Conservation (phyloP, 2,113 vertebrate genomes). For the Atrichornis clamosus region DNA sequence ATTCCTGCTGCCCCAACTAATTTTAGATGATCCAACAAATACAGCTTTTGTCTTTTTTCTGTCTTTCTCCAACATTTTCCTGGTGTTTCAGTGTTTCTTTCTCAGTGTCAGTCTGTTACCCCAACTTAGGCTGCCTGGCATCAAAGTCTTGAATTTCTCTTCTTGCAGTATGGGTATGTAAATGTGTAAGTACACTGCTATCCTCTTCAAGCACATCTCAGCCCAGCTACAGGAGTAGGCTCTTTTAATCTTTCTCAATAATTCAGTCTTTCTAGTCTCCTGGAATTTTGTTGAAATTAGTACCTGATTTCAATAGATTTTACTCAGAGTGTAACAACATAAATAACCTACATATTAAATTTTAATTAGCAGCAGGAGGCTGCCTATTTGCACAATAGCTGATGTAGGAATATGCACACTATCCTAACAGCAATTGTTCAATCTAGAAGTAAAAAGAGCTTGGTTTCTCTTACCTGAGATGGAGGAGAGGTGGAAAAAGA, state of each 20-base stretch:
- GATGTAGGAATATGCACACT: not conserved
- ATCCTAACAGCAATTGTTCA: not conserved
- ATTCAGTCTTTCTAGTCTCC: not conserved
- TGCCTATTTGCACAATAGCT: not conserved
- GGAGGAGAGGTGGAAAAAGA: conserved; percentile 98
- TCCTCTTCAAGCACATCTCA: not conserved
- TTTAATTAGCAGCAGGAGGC: not conserved
- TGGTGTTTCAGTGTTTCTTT: not conserved
- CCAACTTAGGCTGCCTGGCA: not conserved
- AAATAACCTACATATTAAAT: not conserved
- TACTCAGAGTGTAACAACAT: not conserved
- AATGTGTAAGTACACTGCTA: not conserved
- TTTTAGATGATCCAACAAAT: not conserved
- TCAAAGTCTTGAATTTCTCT: not conserved
- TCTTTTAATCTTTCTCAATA: not conserved
- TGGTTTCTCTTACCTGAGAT: conserved; percentile 83
- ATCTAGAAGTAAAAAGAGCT: not conserved
- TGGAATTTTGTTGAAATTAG: not conserved
- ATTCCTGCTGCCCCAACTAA: not conserved
- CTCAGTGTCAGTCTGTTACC: not conserved
- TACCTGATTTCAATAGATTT: not conserved
- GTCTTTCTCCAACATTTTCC: not conserved
- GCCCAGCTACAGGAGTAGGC: not conserved
- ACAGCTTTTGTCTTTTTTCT: not conserved
- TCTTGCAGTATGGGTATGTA: not conserved